Conservation (phyloP, 2,797 vertebrate genomes). For the Benthosema pterotum region DNA sequence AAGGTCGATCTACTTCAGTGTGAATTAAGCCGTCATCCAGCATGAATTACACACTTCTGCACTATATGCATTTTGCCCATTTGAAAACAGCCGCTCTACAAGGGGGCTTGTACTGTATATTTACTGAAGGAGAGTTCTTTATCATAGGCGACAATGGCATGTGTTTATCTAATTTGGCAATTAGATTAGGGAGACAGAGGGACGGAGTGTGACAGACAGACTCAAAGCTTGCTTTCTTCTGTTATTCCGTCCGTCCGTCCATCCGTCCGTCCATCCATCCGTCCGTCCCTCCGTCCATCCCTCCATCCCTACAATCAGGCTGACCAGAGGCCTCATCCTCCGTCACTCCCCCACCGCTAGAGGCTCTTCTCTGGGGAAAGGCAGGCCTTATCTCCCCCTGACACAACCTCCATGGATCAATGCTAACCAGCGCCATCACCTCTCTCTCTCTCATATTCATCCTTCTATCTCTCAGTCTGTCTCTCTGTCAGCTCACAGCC, state of each 20-base stretch:
- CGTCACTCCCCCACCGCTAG: constrained; percentile 48
- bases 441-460: not conserved
- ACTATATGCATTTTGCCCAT: too few relatives aligned
- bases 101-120: too few relatives aligned
- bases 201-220: constrained; percentile 2
- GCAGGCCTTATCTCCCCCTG: constrained; percentile 82
- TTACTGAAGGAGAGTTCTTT: too few relatives aligned
- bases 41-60: too few relatives aligned
- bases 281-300: not conserved
- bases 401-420: constrained; percentile 84
- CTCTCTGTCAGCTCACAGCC: not conserved
- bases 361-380: constrained; percentile 74
- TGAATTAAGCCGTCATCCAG: too few relatives aligned
- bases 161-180: too few relatives aligned
- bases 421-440: constrained; percentile 77
- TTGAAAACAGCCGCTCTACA: too few relatives aligned
- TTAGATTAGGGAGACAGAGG: constrained; percentile 3
- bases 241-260: constrained; percentile 10
- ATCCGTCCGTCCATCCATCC: constrained; percentile 49
- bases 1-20: too few relatives aligned
- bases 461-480: not conserved
- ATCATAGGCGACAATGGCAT: too few relatives aligned
- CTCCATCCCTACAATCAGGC: not conserved
- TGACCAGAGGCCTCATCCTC: constrained; percentile 53
- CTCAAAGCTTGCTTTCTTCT: constrained; percentile 38